A percentile compares a stretch with the other conserved stretches of the same genome.
Evolutionary conservation across 2,797 vertebrate genomes (phyloP).

Genomic region (Cercopithecus mitis): DNA sequence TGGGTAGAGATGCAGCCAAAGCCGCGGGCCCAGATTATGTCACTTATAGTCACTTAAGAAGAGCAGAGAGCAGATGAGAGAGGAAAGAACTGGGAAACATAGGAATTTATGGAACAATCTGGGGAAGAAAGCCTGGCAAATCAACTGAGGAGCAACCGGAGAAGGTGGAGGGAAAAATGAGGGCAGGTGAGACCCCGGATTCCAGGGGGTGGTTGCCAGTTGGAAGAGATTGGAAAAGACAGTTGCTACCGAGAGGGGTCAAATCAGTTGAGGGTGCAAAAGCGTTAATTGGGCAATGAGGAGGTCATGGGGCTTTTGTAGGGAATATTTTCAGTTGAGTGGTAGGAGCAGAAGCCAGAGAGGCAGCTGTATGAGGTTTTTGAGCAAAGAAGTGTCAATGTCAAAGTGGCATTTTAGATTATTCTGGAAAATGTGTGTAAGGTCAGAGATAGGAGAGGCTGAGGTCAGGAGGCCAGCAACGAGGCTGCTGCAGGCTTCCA

Average conservation of each 20-base stretch:
- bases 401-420: neutral
- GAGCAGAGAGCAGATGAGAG: neutral
- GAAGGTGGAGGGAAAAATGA: neutral
- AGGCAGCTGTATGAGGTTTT: neutral
- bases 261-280: neutral
- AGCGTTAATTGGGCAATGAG: fast-evolving
- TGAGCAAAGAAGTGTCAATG: neutral
- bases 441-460: neutral
- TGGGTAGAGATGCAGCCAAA: neutral
- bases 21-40: neutral
- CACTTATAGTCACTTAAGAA: neutral
- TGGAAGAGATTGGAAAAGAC: neutral
- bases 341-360: neutral
- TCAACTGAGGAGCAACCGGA: neutral
- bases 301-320: neutral
- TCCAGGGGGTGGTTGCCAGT: neutral
- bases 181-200: neutral
- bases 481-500: neutral
- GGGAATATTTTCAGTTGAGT: neutral
- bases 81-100: neutral
- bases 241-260: neutral
- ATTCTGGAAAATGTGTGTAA: neutral
- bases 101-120: neutral
- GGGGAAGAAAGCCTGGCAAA: neutral
- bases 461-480: neutral